A percentile compares a stretch with the other conserved stretches of the same genome.
These are phyloP conservation scores for Carassius carassius DNA, from an alignment of 2,113 vertebrate species.

Conservation along the genomic window DNA sequence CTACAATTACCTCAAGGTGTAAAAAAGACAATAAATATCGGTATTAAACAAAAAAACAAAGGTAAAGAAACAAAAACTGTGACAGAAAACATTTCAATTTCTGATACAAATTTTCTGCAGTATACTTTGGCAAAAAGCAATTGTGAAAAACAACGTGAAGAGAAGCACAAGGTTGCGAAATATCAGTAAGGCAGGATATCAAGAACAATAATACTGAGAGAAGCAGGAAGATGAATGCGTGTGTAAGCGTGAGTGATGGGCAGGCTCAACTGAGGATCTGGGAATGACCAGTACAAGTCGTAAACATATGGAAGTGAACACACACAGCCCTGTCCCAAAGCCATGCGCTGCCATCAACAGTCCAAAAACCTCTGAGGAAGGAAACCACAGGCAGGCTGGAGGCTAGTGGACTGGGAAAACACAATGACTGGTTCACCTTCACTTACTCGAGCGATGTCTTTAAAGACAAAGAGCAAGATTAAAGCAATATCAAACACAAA, in stretches of 20 bases:
- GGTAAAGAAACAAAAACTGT: constrained; percentile 18
- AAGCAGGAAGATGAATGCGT: constrained; percentile 30
- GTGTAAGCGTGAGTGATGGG: constrained; percentile 41
- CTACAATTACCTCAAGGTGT: constrained; percentile 24
- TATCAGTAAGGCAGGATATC: constrained; percentile 52
- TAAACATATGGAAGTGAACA: constrained; percentile 35
- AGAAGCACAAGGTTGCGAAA: constrained; percentile 28
- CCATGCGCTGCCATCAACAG: constrained; percentile 16
- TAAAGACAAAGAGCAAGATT: constrained; percentile 45
- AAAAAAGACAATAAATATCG: constrained; percentile 54
- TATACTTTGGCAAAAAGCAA: constrained; percentile 63
- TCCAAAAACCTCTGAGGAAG: not conserved
- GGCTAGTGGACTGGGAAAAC: constrained; percentile 39
- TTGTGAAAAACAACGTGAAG: constrained; percentile 29
- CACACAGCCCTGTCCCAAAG: constrained; percentile 8
- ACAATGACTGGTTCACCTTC: constrained; percentile 31
- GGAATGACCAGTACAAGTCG: constrained; percentile 42
- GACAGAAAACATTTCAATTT: not conserved
- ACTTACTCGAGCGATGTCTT: constrained; percentile 41
- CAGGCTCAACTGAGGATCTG: constrained; percentile 54
- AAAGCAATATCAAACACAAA: constrained; percentile 52
- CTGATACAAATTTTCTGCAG: constrained; percentile 53
- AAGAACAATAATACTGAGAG: constrained; percentile 32
- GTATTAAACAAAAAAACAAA: constrained; percentile 47
- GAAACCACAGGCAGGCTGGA: constrained; percentile 12